A percentile compares a stretch with the other conserved stretches of the same genome.
Conservation (phyloP, 2,888 invertebrate genomes). For the Diloba caeruleocephala region DNA sequence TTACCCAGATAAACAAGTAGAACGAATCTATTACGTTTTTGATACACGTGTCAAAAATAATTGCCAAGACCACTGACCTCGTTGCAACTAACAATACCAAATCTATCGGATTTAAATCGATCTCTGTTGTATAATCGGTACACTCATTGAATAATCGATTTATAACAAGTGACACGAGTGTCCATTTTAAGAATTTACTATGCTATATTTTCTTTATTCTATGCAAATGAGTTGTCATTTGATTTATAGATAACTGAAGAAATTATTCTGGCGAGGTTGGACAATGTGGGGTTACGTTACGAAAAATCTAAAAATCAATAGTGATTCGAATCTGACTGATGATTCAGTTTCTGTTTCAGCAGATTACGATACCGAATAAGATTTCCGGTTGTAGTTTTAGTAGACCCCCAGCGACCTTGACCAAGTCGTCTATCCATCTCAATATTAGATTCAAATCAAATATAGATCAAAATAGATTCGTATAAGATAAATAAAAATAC, state of each 20-base stretch:
- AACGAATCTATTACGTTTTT: constrained; percentile 18
- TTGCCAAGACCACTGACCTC: constrained; percentile 47
- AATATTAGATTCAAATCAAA: too few relatives aligned
- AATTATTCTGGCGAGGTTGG: constrained; percentile 19
- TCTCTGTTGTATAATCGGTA: constrained; percentile 50
- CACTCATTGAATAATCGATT: constrained; percentile 52
- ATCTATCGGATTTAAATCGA: constrained; percentile 46
- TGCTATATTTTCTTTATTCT: constrained; percentile 34
- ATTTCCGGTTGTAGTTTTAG: too few relatives aligned
- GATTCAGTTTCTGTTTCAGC: too few relatives aligned
- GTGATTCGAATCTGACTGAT: too few relatives aligned
- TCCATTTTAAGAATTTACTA: constrained; percentile 29
- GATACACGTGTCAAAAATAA: constrained; percentile 48
- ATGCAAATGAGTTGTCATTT: constrained; percentile 18
- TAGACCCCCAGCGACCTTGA: too few relatives aligned
- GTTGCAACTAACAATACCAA: constrained; percentile 37
- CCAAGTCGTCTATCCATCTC: too few relatives aligned
- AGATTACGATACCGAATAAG: too few relatives aligned
- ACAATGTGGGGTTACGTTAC: not conserved
- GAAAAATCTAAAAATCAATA: not conserved
- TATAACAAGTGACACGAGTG: constrained; percentile 49
- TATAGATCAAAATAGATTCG: too few relatives aligned
- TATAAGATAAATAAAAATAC: too few relatives aligned
- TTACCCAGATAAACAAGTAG: not conserved
- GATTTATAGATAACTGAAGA: constrained; percentile 27